Base-by-base conservation (phyloP, 2,797 vertebrate genomes). In the Acomys russatus region DNA sequence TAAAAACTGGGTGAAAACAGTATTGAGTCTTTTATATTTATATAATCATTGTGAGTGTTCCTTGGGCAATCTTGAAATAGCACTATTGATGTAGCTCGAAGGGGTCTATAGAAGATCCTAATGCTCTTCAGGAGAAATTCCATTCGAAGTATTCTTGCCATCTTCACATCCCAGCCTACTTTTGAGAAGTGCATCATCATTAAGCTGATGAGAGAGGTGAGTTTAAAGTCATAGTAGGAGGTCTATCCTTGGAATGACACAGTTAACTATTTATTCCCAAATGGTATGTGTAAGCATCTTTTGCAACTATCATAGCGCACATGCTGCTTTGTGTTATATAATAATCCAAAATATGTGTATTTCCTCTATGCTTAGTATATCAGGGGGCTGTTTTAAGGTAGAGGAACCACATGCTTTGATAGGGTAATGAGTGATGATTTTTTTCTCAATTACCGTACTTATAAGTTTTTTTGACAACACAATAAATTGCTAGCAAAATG, bases 101-200 rank as follows among this genome's bases (percentile, higher is more conserved):
- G 85, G 51, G 35, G 87, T 91, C 78, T 44, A 61, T 3, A 78
- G 59, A 80, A 83, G 71, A 83, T 49, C 35, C 18, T 38, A 54
- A 85, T 15, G 59, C n/a, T 80, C 33, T 90, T 51, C 59, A 25
- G 85, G 64, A 94, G 61, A 94, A 92, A 95, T 49, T 73, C 44
- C n/a, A 33, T 33, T 73, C 23, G 30, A 54, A 30, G 20, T 70
- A 73, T 84, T 80, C 54, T 89, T 73, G 33, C 17, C 23, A 49
- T 80, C 28, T 64, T 85, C 74, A 54, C 54, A 30, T 28, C 70
- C 49, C 33, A 54, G 15, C n/a, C 49, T 71, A 20, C 33, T 73
- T 56, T 20, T 96, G 18, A 76, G 77, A 93, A 94, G 61, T 9
- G 18, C 11, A 76, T 28, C 28, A 1, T 85, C 84, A 61, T 85